phyloP scores from a whole-genome alignment of 2,888 invertebrate genomes.

The Cancer borealis region DNA sequence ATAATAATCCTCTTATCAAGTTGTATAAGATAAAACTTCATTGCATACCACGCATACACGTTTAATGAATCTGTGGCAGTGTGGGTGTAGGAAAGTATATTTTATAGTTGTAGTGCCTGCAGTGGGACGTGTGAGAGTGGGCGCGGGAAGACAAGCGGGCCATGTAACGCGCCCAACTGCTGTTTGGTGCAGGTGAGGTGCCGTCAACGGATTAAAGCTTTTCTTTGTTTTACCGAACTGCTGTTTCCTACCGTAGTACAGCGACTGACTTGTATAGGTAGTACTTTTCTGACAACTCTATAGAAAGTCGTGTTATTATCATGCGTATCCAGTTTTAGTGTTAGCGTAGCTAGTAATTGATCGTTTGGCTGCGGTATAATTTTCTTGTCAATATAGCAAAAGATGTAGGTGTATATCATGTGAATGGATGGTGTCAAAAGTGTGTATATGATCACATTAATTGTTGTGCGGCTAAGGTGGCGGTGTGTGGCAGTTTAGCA shows the following conservation, averaged over 20 bases:
- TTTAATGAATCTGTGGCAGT: background rate
- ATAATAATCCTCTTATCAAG: background rate
- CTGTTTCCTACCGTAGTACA: background rate
- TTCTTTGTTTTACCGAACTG: background rate
- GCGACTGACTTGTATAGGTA: background rate
- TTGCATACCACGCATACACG: background rate
- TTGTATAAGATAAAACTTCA: too few species aligned
- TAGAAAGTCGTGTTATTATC: background rate
- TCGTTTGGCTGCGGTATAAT: too few species aligned
- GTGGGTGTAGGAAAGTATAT: background rate
- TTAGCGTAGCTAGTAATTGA: background rate
- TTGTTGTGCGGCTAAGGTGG: background rate
- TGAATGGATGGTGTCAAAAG: background rate
- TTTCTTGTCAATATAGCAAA: background rate
- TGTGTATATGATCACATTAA: background rate
- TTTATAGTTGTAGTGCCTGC: background rate
- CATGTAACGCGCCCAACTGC: conserved; percentile 9
- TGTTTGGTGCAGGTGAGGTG: conserved; percentile 1
- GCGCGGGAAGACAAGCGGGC: background rate
- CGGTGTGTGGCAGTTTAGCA: conserved; percentile 51
- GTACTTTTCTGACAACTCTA: background rate
- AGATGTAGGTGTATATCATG: background rate
- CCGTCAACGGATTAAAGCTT: background rate
- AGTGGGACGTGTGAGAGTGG: background rate
- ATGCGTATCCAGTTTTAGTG: background rate